These are phyloP conservation scores for Diorhabda elongata DNA, from an alignment of 1,140 invertebrate genomes.

Conservation along the genomic window DNA sequence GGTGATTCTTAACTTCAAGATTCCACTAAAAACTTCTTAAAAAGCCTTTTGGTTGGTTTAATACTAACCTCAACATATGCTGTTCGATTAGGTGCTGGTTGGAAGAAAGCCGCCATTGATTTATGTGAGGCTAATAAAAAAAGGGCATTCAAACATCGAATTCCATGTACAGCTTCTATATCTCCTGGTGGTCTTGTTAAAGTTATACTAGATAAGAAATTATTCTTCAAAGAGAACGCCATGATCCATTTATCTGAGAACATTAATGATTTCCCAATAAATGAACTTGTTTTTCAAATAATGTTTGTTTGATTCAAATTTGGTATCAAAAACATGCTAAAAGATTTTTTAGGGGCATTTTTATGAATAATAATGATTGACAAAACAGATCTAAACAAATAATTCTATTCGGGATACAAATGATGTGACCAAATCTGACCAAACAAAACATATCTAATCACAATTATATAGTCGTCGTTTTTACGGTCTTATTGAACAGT, in stretches of 20 bases:
- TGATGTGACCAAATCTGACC: too few species aligned
- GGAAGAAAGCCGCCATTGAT: conserved; percentile 68
- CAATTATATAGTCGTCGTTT: too few species aligned
- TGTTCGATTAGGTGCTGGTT: conserved; percentile 65
- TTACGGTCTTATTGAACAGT: too few species aligned
- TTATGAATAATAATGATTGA: background rate
- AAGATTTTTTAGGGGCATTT: background rate
- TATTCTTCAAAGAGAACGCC: conserved; percentile 65
- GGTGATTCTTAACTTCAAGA: too few species aligned
- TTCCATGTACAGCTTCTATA: conserved; percentile 63
- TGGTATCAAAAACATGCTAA: background rate
- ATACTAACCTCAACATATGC: conserved; percentile 60
- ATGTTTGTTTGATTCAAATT: too few species aligned
- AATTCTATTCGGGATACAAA: too few species aligned
- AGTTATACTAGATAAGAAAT: conserved; percentile 55
- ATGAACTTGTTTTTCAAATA: too few species aligned
- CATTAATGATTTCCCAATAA: background rate
- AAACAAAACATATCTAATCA: too few species aligned
- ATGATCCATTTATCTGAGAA: conserved; percentile 47
- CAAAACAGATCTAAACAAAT: too few species aligned
- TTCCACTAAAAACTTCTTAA: too few species aligned
- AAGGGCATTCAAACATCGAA: conserved; percentile 63
- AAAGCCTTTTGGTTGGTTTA: background rate
- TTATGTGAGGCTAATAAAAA: conserved; percentile 66
- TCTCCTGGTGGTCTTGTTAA: conserved; percentile 52